Percentiles rank a stretch among this genome's conserved stretches.
These are phyloP conservation scores for Exocentrus adspersus DNA, from an alignment of 2,888 invertebrate genomes.

Conservation along the genomic window DNA sequence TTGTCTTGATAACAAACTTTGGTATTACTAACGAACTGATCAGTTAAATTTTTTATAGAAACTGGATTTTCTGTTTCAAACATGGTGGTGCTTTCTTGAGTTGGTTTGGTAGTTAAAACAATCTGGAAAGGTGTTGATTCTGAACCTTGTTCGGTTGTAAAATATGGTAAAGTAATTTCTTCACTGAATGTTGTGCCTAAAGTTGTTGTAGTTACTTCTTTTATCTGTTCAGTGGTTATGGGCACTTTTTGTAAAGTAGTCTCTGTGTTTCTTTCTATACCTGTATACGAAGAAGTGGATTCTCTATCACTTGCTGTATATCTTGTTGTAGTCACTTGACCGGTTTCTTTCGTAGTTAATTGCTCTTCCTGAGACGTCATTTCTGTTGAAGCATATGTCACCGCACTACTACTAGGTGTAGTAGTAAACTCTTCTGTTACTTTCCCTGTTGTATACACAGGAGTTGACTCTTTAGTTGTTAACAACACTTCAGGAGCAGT, in stretches of 20 bases:
- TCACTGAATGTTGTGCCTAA: neutral
- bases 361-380: neutral
- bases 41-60: conserved; percentile 61
- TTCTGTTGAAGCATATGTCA: neutral
- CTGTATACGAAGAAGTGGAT: neutral
- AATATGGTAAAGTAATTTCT: neutral
- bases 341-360: conserved; percentile 6
- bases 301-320: conserved; percentile 1
- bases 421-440: conserved; percentile 17
- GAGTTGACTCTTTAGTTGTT: conserved; percentile 20
- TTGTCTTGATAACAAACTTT: conserved; percentile 70
- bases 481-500: conserved; percentile 7
- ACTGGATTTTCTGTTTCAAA: conserved; percentile 25
- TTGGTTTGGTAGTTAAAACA: neutral
- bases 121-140: neutral
- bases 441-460: too few relatives aligned
- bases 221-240: conserved; percentile 7
- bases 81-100: neutral
- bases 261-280: conserved; percentile 3
- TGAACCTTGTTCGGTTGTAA: neutral
- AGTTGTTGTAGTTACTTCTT: conserved; percentile 14
- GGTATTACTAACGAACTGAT: conserved; percentile 61
- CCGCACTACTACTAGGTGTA: neutral
- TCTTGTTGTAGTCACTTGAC: conserved; percentile 19
- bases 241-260: neutral